Base-by-base conservation (phyloP, 2,113 vertebrate genomes). In the Tachysurus vachellii region DNA sequence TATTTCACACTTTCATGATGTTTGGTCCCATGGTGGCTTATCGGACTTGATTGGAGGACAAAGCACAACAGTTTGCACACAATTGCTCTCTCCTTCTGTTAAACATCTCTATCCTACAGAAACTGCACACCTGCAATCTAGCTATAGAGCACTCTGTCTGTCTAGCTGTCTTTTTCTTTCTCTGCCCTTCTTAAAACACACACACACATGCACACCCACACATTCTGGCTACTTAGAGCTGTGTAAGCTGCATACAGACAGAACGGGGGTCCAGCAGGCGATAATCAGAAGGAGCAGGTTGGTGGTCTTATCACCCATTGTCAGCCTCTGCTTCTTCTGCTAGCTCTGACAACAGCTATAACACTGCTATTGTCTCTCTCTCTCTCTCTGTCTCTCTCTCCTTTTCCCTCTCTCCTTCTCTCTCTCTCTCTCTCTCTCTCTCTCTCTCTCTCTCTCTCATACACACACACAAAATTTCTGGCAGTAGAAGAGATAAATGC, bases 401-500 rank as follows among this genome's bases (percentile, higher is more conserved):
- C 14, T 13, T 28, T 44, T n/a, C 44, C 28, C 66, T 68, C 31
- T 44, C 68, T 42, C 19, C 23, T 31, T 6, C 76, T 56, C 80
- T 73, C 73, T 57, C 77, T 70, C 85, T 95, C 92, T 66, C 66
- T 68, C 31, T 44, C 68, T 42, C 19, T 44, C 70, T 6, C 76
- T 56, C 80, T 73, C 73, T 57, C 77, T 70, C 85, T 95, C 92
- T 59, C 75, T 57, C 54, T 64, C 80, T 70, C 83, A 88, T 88
- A 84, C 86, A 89, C 53, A 77, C 89, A 89, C 89, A 93, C 87
- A 92, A 84, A 89, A 71, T 95, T 92, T 95, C 97, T 98, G 98
- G 97, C 97, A 99, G 96, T 94, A 95, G 96, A 98, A 98, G 96
- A 98, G 97, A 97, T 97, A 97, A 98, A 98, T 96, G 97, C 96